These are phyloP conservation scores for Drosophila albomicans DNA, from an alignment of 1,140 invertebrate species.

Conservation along the genomic window DNA sequence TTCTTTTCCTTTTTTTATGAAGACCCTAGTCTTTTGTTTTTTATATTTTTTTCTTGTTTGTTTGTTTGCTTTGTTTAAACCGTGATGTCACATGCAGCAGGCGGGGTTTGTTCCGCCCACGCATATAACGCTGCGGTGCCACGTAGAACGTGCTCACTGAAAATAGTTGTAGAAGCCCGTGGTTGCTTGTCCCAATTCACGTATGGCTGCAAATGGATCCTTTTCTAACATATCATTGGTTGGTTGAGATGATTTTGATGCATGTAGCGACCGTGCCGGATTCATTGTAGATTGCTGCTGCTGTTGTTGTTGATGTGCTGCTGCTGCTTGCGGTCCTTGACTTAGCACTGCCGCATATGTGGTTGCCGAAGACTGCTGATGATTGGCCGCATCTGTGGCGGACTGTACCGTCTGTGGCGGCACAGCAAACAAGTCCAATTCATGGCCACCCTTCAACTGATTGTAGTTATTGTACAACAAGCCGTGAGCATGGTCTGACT, in stretches of 20 bases:
- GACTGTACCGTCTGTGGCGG: constrained; percentile 30
- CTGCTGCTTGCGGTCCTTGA: constrained; percentile 74
- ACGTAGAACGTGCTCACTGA: constrained; percentile 64
- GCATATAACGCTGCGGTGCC: constrained; percentile 12
- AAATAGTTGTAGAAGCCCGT: constrained; percentile 85
- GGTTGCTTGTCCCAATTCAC: constrained; percentile 81
- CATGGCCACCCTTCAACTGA: constrained; percentile 57
- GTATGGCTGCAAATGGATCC: constrained; percentile 84
- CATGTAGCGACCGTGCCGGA: constrained; percentile 30
- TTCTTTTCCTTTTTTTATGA: constrained; percentile 40
- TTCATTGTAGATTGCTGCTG: constrained; percentile 39
- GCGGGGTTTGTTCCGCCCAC: constrained; percentile 11
- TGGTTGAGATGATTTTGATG: constrained; percentile 50
- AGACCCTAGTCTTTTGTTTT: constrained; percentile 43
- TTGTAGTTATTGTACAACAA: constrained; percentile 79
- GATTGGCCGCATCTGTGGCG: constrained; percentile 42
- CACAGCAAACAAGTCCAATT: constrained; percentile 74
- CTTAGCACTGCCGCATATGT: constrained; percentile 85
- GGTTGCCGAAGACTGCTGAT: constrained; percentile 67
- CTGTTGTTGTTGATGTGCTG: constrained; percentile 45
- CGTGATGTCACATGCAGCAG: constrained; percentile 67
- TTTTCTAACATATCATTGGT: constrained; percentile 67
- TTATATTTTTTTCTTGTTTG: constrained; percentile 55
- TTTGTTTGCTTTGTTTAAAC: constrained; percentile 21
- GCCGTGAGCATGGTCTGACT: constrained; percentile 64